Conservation (phyloP, 2,797 vertebrate species). For the Gouania willdenowi region DNA sequence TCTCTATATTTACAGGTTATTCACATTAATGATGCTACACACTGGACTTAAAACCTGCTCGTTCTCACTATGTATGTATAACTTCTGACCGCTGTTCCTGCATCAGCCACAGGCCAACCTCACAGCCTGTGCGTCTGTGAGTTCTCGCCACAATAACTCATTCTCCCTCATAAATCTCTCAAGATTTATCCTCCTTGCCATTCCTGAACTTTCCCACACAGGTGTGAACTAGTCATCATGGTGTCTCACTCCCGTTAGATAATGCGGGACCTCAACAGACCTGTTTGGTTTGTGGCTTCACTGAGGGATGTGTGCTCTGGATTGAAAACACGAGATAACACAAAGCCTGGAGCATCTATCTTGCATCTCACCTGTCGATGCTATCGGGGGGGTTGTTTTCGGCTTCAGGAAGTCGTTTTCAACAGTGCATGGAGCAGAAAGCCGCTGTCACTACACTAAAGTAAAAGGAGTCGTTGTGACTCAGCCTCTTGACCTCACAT, state of each 20-base stretch:
- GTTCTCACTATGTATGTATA: slow-evolving; percentile 23
- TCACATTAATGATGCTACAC: slow-evolving; percentile 37
- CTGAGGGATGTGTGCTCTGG: slow-evolving; percentile 33
- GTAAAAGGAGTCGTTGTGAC: slow-evolving; percentile 25
- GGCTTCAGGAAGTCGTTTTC: slow-evolving; percentile 17
- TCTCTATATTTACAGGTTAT: slow-evolving; percentile 40
- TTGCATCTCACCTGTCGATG: slow-evolving; percentile 34
- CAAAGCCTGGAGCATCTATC: slow-evolving; percentile 7
- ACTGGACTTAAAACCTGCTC: slow-evolving; percentile 8
- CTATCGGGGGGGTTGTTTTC: slow-evolving; percentile 27
- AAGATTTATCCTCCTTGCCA: slow-evolving; percentile 30
- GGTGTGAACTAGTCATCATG: slow-evolving; percentile 58
- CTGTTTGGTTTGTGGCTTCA: slow-evolving; percentile 56
- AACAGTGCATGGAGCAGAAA: slow-evolving; percentile 9
- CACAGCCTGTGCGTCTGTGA: slow-evolving; percentile 18
- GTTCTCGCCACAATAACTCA: slow-evolving; percentile 44
- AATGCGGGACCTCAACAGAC: slow-evolving; percentile 56
- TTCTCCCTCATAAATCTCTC: slow-evolving; percentile 44
- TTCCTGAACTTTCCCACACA: slow-evolving; percentile 57
- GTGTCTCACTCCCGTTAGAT: slow-evolving; percentile 53
- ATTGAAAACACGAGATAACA: slow-evolving; percentile 48
- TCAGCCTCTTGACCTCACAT: slow-evolving; percentile 51
- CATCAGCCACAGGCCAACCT: slow-evolving; percentile 24
- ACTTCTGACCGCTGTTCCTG: background rate
- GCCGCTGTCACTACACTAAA: slow-evolving; percentile 4